These are phyloP conservation scores for Galeopterus variegatus DNA, from an alignment of 2,113 vertebrate genomes.

Conservation along the genomic window DNA sequence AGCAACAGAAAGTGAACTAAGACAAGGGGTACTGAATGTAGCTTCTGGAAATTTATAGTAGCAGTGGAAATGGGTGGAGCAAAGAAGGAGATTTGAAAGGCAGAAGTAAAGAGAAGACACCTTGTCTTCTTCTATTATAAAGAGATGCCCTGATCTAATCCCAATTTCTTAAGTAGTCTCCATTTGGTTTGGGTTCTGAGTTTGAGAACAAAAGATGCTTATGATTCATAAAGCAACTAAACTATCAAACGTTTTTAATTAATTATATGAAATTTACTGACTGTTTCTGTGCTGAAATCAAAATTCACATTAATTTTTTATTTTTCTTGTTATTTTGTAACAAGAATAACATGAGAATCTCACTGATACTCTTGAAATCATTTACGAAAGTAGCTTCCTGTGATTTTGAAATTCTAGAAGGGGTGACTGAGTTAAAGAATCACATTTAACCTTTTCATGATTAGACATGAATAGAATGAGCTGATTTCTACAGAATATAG, in stretches of 20 bases:
- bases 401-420: constrained; percentile 26
- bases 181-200: neutral
- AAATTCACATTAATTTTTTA: neutral
- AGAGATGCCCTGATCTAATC: neutral
- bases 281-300: neutral
- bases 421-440: neutral
- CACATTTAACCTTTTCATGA: neutral
- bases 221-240: neutral
- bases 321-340: neutral
- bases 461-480: constrained; percentile 1
- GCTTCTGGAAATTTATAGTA: neutral
- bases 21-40: neutral
- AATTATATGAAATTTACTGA: neutral
- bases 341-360: constrained; percentile 1
- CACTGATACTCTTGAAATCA: neutral
- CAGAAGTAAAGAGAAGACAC: too few species aligned
- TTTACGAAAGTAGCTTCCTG: neutral
- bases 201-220: constrained; percentile 6
- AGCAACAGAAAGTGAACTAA: too few species aligned
- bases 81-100: neutral
- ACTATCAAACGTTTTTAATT: neutral
- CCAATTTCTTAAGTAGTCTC: neutral
- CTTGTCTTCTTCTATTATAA: neutral
- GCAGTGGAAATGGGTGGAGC: neutral
- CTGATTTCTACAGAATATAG: neutral